Evolutionary conservation across 2,113 vertebrate species (phyloP).

Genomic region (Marmota flaviventris): DNA sequence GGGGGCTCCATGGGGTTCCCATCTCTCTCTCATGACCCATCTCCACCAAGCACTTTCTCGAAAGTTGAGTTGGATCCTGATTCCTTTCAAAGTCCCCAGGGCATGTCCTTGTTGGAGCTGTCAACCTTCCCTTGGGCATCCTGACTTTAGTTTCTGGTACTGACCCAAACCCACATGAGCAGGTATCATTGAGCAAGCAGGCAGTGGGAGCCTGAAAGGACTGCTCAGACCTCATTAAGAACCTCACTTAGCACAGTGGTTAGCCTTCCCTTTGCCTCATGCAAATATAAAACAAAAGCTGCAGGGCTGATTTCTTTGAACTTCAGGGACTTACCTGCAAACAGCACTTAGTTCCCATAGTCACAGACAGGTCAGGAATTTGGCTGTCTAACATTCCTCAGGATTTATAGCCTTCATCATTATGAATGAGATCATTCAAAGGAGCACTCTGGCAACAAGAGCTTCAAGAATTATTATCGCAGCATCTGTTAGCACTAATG

Average conservation of each 20-base stretch:
- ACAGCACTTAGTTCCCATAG: conserved; percentile 28
- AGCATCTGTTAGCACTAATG: conserved; percentile 34
- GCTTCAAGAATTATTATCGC: conserved; percentile 52
- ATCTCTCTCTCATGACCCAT: neutral
- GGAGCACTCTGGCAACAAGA: conserved; percentile 30
- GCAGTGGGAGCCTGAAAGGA: neutral
- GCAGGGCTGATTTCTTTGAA: conserved; percentile 53
- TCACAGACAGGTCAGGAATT: conserved; percentile 67
- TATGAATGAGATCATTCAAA: conserved; percentile 71
- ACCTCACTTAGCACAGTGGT: neutral
- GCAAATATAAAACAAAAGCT: conserved; percentile 14
- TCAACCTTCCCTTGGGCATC: neutral
- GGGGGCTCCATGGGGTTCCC: neutral
- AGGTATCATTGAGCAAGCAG: neutral
- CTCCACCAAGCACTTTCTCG: neutral
- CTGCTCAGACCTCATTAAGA: neutral
- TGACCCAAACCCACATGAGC: neutral
- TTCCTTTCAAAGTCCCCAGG: neutral
- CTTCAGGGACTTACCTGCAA: conserved; percentile 32
- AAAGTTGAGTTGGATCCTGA: neutral
- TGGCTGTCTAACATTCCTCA: conserved; percentile 62
- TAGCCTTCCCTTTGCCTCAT: conserved; percentile 2
- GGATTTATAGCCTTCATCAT: conserved; percentile 70
- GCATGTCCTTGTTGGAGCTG: neutral
- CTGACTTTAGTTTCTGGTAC: neutral